Conservation (phyloP, 2,888 invertebrate species). For the Drosophila neotestacea region DNA sequence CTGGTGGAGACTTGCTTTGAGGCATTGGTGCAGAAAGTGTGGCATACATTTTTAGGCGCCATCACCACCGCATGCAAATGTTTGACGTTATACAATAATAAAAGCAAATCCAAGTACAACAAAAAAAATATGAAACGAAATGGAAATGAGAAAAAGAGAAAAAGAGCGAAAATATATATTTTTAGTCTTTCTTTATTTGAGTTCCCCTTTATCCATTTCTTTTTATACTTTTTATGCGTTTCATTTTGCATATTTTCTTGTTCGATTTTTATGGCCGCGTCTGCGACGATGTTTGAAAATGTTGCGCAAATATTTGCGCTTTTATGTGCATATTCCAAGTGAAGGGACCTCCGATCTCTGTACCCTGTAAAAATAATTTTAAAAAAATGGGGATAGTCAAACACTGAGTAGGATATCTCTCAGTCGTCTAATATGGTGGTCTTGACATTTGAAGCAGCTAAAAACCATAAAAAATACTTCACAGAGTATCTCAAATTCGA, state of each 20-base stretch:
- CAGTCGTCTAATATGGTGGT: no score
- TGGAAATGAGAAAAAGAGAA: not conserved
- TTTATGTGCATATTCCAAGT: conserved; percentile 70
- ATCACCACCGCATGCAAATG: conserved; percentile 72
- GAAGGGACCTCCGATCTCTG: not conserved
- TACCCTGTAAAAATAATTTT: not conserved
- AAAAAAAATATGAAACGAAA: conserved; percentile 9
- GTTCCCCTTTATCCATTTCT: conserved; percentile 13
- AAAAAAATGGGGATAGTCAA: not conserved
- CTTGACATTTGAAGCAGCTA: not conserved
- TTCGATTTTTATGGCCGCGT: conserved; percentile 74
- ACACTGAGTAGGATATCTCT: not conserved
- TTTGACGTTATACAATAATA: conserved; percentile 73
- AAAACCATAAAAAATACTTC: no score
- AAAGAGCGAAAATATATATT: conserved; percentile 32
- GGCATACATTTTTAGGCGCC: conserved; percentile 79
- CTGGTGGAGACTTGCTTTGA: conserved; percentile 14
- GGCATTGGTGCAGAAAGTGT: conserved; percentile 59
- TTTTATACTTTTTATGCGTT: conserved; percentile 51
- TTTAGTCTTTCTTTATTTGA: conserved; percentile 38
- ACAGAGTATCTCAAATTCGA: conserved; percentile 13
- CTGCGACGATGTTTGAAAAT: conserved; percentile 71
- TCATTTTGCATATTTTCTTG: conserved; percentile 77
- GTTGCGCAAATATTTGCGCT: conserved; percentile 79
- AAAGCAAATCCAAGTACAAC: conserved; percentile 67